Percentiles rank a stretch among this genome's conserved stretches.
These are phyloP conservation scores for Rhabdomys dilectus DNA, from an alignment of 2,113 vertebrate species.

Conservation along the genomic window DNA sequence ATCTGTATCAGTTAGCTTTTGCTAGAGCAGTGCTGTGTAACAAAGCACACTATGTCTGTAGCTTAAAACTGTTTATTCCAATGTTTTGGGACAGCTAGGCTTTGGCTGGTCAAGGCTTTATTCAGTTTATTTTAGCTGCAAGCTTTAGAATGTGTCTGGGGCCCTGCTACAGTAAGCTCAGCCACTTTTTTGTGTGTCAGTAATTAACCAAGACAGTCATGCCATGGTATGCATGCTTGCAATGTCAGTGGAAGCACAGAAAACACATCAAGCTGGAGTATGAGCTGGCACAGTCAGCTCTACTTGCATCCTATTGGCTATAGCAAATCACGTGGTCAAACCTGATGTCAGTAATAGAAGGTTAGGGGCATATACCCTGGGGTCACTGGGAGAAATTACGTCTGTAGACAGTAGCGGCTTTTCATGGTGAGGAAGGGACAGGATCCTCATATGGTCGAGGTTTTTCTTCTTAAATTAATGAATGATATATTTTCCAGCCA, in stretches of 20 bases:
- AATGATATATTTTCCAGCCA: not conserved
- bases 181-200: not conserved
- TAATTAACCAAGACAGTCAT: not conserved
- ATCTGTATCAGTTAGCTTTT: conserved; percentile 56
- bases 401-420: not conserved
- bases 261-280: not conserved
- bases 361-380: not conserved
- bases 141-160: not conserved
- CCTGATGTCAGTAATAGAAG: not conserved
- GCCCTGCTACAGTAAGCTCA: not conserved
- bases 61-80: not conserved
- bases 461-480: conserved; percentile 25
- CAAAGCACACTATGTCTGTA: conserved; percentile 10
- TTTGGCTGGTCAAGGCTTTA: not conserved
- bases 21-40: conserved; percentile 42
- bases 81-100: not conserved
- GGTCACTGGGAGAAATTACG: not conserved
- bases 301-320: not conserved
- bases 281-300: not conserved
- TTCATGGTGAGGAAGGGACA: not conserved
- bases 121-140: not conserved
- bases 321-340: not conserved
- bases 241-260: not conserved
- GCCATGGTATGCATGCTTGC: not conserved
- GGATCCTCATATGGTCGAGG: not conserved